phyloP scores from a whole-genome alignment of 2,113 vertebrate species.

The Oreochromis niloticus region DNA sequence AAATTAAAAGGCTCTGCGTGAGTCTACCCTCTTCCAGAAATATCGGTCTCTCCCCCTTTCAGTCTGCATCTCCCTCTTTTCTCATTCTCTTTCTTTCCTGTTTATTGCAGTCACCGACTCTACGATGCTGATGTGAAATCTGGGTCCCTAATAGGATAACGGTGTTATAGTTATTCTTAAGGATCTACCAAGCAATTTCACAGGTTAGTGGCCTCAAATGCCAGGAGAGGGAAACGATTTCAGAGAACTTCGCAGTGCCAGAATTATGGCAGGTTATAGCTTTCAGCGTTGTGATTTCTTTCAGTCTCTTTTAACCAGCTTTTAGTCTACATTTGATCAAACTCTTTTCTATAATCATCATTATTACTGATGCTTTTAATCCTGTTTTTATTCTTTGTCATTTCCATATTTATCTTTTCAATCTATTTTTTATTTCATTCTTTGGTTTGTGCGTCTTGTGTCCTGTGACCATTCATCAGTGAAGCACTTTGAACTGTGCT shows the following conservation, averaged over 20 bases:
- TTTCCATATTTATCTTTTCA: background rate
- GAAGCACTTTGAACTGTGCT: background rate
- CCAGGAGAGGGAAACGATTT: background rate
- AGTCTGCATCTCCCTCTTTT: background rate
- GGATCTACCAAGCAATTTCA: slow-evolving; percentile 25
- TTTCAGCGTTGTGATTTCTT: background rate
- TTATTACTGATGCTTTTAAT: background rate
- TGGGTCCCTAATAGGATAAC: slow-evolving; percentile 27
- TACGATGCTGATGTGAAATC: background rate
- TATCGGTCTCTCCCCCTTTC: background rate
- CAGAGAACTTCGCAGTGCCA: background rate
- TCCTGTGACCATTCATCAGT: background rate
- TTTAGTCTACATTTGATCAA: background rate
- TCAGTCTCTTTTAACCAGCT: background rate
- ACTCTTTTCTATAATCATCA: background rate
- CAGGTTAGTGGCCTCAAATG: slow-evolving; percentile 27
- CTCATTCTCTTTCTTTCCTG: background rate
- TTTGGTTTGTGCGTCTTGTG: background rate
- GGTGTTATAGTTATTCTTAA: slow-evolving; percentile 1
- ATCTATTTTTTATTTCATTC: background rate
- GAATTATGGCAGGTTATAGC: background rate
- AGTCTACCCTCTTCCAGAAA: background rate
- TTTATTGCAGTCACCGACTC: background rate
- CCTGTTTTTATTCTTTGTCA: background rate
- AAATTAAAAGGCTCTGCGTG: slow-evolving; percentile 37